A percentile compares a stretch with the other conserved stretches of the same genome.
phyloP scores from a whole-genome alignment of 1,140 invertebrate species.

The Lordiphosa collinella region DNA sequence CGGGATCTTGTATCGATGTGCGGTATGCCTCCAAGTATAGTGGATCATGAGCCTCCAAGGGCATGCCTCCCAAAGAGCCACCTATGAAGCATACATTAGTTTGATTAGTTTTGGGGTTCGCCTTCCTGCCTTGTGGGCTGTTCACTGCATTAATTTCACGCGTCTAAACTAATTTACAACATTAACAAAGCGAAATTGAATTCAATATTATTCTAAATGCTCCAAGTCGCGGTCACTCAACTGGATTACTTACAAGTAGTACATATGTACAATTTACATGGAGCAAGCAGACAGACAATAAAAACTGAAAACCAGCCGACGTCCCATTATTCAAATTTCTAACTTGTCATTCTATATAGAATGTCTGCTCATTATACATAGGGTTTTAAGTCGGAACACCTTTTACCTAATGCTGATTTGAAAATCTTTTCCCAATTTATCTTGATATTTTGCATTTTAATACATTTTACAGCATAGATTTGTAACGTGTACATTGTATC shows the following conservation, averaged over 20 bases:
- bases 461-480: no score
- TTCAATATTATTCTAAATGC: constrained; percentile 46
- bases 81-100: constrained; percentile 19
- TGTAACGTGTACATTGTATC: no score
- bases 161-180: constrained; percentile 33
- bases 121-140: neutral
- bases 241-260: constrained; percentile 11
- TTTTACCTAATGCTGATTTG: no score
- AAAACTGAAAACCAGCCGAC: neutral
- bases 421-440: no score
- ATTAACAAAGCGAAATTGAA: constrained; percentile 2
- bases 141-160: constrained; percentile 26
- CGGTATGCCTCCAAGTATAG: constrained; percentile 85
- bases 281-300: neutral
- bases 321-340: no score
- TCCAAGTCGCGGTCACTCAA: constrained; percentile 44
- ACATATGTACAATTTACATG: neutral
- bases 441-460: no score
- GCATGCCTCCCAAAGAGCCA: constrained; percentile 44
- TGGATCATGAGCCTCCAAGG: constrained; percentile 54
- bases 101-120: constrained; percentile 7
- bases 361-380: no score
- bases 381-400: no score
- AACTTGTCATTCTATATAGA: no score
- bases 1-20: constrained; percentile 87